phyloP scores from a whole-genome alignment of 2,797 vertebrate genomes.

The Podarcis siculus region DNA sequence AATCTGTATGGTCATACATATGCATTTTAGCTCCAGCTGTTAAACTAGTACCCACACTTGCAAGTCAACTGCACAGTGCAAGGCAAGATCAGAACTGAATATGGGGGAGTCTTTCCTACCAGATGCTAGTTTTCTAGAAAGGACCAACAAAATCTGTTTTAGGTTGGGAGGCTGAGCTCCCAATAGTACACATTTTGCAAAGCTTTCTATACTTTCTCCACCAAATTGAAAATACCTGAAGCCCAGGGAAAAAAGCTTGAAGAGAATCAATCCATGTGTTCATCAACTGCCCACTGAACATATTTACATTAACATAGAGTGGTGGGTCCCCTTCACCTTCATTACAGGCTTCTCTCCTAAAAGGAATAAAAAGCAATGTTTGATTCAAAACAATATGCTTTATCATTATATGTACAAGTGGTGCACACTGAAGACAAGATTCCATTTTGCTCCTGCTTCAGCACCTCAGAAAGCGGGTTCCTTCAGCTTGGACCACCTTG shows the following conservation, averaged over 20 bases:
- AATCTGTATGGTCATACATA: neutral
- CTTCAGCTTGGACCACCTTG: neutral
- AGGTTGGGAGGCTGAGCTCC: neutral
- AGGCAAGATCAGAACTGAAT: neutral
- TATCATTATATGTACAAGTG: neutral
- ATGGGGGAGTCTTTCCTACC: neutral
- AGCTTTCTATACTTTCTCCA: neutral
- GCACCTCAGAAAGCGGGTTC: neutral
- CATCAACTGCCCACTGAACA: constrained; percentile 97
- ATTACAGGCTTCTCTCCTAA: constrained; percentile 93
- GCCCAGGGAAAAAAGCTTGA: constrained; percentile 97
- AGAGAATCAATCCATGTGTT: constrained; percentile 99
- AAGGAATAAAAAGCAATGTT: neutral
- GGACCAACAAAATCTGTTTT: neutral
- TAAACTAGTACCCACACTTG: neutral
- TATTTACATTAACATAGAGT: constrained; percentile 97
- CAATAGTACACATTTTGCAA: fast-evolving
- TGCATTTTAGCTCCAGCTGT: neutral
- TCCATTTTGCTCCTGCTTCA: neutral
- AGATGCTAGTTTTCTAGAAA: neutral
- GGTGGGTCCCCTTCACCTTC: constrained; percentile 97
- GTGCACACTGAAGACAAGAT: neutral
- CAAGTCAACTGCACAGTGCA: neutral
- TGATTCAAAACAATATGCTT: neutral
- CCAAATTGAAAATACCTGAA: constrained; percentile 82